Conservation (phyloP, 2,797 vertebrate genomes). For the Peromyscus melanophrys region DNA sequence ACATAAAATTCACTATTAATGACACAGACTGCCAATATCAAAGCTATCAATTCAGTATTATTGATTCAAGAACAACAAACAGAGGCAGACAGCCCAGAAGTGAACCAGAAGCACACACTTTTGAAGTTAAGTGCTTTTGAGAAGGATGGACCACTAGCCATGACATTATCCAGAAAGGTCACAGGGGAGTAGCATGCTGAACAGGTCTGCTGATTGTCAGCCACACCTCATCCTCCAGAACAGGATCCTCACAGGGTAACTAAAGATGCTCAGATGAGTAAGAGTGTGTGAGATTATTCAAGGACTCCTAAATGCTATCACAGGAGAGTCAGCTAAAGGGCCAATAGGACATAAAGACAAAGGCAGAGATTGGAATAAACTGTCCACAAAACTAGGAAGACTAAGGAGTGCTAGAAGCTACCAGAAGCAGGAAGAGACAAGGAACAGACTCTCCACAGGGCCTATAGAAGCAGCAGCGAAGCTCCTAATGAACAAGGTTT, state of each 20-base stretch:
- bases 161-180: background rate
- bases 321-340: background rate
- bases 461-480: background rate
- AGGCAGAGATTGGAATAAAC: background rate
- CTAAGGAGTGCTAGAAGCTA: background rate
- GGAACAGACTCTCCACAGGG: no score
- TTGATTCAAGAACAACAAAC: slow-evolving; percentile 26
- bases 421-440: background rate
- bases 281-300: background rate
- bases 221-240: background rate
- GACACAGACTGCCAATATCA: background rate
- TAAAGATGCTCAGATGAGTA: background rate
- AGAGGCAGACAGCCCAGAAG: background rate
- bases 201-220: background rate
- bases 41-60: background rate
- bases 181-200: background rate
- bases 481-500: background rate
- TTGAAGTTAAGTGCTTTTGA: background rate
- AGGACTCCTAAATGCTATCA: background rate
- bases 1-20: background rate
- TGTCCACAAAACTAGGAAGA: background rate
- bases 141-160: background rate
- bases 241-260: background rate
- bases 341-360: background rate
- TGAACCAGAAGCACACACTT: background rate